A percentile compares a stretch with the other conserved stretches of the same genome.
These are phyloP conservation scores for Gandaritis pyraliata DNA, from an alignment of 2,888 invertebrate genomes.

Conservation along the genomic window DNA sequence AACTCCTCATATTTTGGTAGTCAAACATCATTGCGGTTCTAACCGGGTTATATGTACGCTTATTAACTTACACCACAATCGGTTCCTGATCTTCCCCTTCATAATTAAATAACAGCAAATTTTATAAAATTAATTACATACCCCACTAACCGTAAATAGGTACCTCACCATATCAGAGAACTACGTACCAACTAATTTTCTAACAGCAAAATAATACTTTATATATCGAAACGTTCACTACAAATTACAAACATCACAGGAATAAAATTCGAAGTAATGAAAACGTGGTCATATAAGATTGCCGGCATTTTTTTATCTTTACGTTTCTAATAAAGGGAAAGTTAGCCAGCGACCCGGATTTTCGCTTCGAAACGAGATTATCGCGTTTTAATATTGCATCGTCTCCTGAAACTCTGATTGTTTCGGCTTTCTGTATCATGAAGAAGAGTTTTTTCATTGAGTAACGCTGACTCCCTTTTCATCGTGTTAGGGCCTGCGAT, in stretches of 20 bases:
- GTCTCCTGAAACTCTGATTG: conserved; percentile 73
- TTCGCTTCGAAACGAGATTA: conserved; percentile 68
- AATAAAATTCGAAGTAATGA: conserved; percentile 71
- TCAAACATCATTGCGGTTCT: too few relatives aligned
- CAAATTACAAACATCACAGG: conserved; percentile 47
- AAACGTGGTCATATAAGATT: conserved; percentile 69
- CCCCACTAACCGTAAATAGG: conserved; percentile 46
- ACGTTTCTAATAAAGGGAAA: conserved; percentile 69
- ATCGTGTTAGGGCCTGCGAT: conserved; percentile 59
- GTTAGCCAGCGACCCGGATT: conserved; percentile 62
- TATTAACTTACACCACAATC: background rate
- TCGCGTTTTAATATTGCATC: conserved; percentile 77
- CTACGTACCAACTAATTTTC: conserved; percentile 59
- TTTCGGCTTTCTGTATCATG: conserved; percentile 69
- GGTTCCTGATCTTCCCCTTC: conserved; percentile 11
- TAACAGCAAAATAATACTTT: conserved; percentile 64
- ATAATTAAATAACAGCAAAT: conserved; percentile 32
- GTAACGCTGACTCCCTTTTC: conserved; percentile 59
- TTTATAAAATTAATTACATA: conserved; percentile 49
- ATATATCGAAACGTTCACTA: conserved; percentile 27
- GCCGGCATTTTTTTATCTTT: conserved; percentile 60
- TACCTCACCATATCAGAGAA: conserved; percentile 49
- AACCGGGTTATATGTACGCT: too few relatives aligned
- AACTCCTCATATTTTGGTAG: too few relatives aligned
- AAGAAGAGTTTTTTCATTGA: conserved; percentile 72